Conservation (phyloP, 2,113 vertebrate genomes). For the Meriones unguiculatus region DNA sequence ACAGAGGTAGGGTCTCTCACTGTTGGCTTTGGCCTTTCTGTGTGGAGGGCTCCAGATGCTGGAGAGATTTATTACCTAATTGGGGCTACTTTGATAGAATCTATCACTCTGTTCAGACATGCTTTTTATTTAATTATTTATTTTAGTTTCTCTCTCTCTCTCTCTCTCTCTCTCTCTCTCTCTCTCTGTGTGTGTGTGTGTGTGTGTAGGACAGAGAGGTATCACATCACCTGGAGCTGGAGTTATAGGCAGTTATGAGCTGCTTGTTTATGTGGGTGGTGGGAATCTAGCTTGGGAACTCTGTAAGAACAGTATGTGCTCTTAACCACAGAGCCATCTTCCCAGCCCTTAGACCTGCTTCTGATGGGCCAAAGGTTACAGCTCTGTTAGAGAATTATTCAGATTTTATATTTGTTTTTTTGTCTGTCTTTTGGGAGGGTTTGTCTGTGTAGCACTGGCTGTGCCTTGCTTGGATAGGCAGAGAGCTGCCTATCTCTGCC, state of each 20-base stretch:
- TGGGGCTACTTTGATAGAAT: conserved; percentile 57
- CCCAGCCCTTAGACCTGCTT: conserved; percentile 33
- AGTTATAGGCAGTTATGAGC: not conserved
- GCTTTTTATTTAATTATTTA: not conserved
- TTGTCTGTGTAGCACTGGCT: not conserved
- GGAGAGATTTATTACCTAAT: conserved; percentile 37
- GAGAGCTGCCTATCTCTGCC: not conserved
- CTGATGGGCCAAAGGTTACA: conserved; percentile 59
- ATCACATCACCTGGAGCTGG: not conserved
- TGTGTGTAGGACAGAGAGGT: not conserved
- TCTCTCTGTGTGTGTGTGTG: not conserved
- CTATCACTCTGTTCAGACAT: conserved; percentile 51
- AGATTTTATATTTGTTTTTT: conserved; percentile 11
- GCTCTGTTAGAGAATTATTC: conserved; percentile 59
- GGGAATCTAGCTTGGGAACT: not conserved
- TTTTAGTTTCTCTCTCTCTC: no score
- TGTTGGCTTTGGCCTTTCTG: conserved; percentile 37
- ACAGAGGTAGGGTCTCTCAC: not conserved
- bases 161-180: no score
- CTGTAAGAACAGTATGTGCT: not conserved
- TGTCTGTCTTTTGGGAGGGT: not conserved
- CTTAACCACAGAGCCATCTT: not conserved
- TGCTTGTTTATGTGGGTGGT: not conserved
- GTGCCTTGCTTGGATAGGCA: not conserved
- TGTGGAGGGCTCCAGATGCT: conserved; percentile 29